Conservation (phyloP, 2,888 invertebrate genomes). For the Drosophila siamana region DNA sequence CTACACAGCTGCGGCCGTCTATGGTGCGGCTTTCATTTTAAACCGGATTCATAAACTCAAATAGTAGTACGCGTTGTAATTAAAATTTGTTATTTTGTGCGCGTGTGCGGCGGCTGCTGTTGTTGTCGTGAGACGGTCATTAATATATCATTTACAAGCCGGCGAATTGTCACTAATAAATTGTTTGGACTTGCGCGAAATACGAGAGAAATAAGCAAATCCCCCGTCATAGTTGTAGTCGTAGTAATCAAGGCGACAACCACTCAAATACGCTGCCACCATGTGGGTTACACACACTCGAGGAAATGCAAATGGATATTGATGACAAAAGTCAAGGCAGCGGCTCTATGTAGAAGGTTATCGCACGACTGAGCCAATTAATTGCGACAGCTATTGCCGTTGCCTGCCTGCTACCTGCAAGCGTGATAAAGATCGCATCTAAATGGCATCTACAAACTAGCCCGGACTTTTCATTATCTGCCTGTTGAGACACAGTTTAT, state of each 20-base stretch:
- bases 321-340: slow-evolving; percentile 14
- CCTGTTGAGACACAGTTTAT: neutral
- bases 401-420: neutral
- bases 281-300: slow-evolving; percentile 40
- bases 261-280: slow-evolving; percentile 16
- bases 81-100: slow-evolving; percentile 76
- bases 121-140: slow-evolving; percentile 66
- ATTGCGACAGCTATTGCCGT: neutral
- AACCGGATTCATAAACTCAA: slow-evolving; percentile 72
- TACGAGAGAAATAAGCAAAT: slow-evolving; percentile 36
- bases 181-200: slow-evolving; percentile 59
- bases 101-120: slow-evolving; percentile 63
- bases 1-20: slow-evolving; percentile 33
- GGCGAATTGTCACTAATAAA: slow-evolving; percentile 77
- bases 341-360: neutral
- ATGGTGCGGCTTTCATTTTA: slow-evolving; percentile 65
- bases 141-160: slow-evolving; percentile 82
- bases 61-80: slow-evolving; percentile 57
- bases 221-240: no score
- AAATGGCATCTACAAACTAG: neutral
- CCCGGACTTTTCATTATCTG: neutral
- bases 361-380: slow-evolving; percentile 3
- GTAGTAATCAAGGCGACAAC: slow-evolving; percentile 29
- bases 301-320: slow-evolving; percentile 31
- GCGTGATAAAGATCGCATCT: slow-evolving; percentile 7